Percentiles rank a stretch among this genome's conserved stretches.
These are phyloP conservation scores for Tiliacea aurago DNA, from an alignment of 2,888 invertebrate species.

Conservation along the genomic window DNA sequence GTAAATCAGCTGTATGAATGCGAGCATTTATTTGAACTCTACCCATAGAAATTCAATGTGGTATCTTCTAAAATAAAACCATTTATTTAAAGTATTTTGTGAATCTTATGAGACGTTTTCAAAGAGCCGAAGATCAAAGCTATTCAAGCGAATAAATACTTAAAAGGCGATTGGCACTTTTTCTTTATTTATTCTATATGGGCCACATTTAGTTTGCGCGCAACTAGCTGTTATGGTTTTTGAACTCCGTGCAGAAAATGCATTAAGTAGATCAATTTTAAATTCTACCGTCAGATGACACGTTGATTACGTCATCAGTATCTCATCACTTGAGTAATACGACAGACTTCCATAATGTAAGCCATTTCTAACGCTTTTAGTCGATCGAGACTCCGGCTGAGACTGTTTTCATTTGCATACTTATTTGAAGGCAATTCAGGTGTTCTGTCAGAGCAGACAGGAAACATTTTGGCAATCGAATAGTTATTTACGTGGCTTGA, in stretches of 20 bases:
- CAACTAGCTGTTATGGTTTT: constrained; percentile 27
- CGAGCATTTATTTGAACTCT: constrained; percentile 68
- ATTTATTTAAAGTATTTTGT: constrained; percentile 76
- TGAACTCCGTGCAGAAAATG: background rate
- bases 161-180: constrained; percentile 71
- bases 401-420: constrained; percentile 50
- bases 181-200: constrained; percentile 68
- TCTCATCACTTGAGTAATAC: constrained; percentile 36
- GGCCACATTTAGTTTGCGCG: constrained; percentile 36
- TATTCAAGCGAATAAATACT: constrained; percentile 77
- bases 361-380: constrained; percentile 39
- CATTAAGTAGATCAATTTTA: constrained; percentile 4
- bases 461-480: background rate
- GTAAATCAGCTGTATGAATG: constrained; percentile 49
- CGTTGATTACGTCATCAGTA: constrained; percentile 43
- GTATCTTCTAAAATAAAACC: constrained; percentile 71
- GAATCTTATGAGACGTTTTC: constrained; percentile 77
- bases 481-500: background rate
- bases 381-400: constrained; percentile 32
- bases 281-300: constrained; percentile 17
- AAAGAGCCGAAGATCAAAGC: constrained; percentile 81
- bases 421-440: constrained; percentile 43
- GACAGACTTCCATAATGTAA: constrained; percentile 26
- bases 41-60: constrained; percentile 65
- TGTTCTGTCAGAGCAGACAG: constrained; percentile 11